Evolutionary conservation across 2,888 invertebrate species (phyloP).

Genomic region (Heliconius charithonia): DNA sequence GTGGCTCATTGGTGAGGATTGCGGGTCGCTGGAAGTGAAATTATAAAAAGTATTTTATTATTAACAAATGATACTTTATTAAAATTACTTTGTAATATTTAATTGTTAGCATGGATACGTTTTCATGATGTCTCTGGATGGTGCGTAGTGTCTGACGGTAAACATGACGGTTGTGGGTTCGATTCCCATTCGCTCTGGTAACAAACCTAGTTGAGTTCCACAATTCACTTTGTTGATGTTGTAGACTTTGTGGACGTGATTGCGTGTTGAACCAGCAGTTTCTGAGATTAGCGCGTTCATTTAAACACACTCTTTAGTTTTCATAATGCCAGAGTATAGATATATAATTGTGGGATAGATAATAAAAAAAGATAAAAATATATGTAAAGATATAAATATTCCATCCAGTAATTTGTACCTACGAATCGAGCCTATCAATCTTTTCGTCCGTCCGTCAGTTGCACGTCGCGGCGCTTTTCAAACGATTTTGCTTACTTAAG

Average conservation of each 20-base stretch:
- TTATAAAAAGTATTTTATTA: background rate
- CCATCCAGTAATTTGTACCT: slow-evolving; percentile 49
- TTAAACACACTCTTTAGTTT: too few relatives aligned
- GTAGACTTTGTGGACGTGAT: too few relatives aligned
- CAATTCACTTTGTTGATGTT: too few relatives aligned
- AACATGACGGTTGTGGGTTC: background rate
- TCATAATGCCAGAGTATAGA: too few relatives aligned
- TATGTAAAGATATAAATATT: background rate
- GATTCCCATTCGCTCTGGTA: background rate
- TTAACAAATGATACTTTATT: background rate
- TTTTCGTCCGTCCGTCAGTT: slow-evolving; percentile 69
- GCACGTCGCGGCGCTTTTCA: slow-evolving; percentile 73
- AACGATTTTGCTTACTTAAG: slow-evolving; percentile 77
- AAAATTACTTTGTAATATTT: background rate
- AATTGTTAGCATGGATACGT: too few relatives aligned
- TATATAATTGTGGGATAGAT: too few relatives aligned
- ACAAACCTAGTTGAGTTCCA: too few relatives aligned
- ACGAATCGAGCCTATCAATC: slow-evolving; percentile 70
- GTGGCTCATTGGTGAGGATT: slow-evolving; percentile 44
- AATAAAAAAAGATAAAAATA: too few relatives aligned
- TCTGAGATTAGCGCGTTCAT: too few relatives aligned
- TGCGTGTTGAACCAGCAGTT: too few relatives aligned
- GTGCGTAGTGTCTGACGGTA: too few relatives aligned
- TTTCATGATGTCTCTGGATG: too few relatives aligned
- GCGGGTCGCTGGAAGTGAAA: slow-evolving; percentile 38